Evolutionary conservation across 2,797 vertebrate species (phyloP), one percentile per base, ranked within the genome.

Genomic region (Rhinella marina): DNA sequence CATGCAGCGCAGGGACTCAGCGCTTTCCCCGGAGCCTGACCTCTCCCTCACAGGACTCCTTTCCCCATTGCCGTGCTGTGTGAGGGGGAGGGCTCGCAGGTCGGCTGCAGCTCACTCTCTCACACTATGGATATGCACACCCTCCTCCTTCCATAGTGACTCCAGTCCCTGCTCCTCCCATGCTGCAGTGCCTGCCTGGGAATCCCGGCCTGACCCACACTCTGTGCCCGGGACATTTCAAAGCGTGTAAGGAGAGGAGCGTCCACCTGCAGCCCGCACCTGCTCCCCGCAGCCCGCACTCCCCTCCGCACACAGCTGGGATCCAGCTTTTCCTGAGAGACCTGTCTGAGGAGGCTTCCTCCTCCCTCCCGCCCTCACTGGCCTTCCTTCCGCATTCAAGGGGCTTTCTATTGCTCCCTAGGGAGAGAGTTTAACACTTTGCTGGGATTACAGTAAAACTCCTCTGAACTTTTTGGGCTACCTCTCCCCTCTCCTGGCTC

Each of bases 141-240:
- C 62, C 82, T 85, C 87, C 86, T 78, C 82, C 82, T 19, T 59
- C 61, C 29, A 27, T 62, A 56, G 70, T 77, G 88, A 85, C 87
- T 85, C 72, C 78, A n/a, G 64, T 29, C 5, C 61, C 7, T 6
- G 84, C 86, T 87, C 89, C 86, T 88, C 80, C 82, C 81, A 13
- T 83, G 77, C 85, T 83, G 88, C 88, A 84, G 80, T 84, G 88
- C 72, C 88, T 89, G 84, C 80, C 88, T 89, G 88, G 88, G 88
- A 89, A 80, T 79, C 88, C 79, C 88, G 85, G 88, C 88, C 88
- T 84, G 75, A 87, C 4, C 62, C 75, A 27, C 66, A 86, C 85
- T 89, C 62, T 66, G 10, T 72, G 68, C 54, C 88, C 81, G 81
- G 85, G 85, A 86, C 85, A 27, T 84, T 84, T 70, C 70, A 41